Evolutionary conservation across 1,140 invertebrate genomes (phyloP).

Genomic region (Teleogryllus occipitalis): DNA sequence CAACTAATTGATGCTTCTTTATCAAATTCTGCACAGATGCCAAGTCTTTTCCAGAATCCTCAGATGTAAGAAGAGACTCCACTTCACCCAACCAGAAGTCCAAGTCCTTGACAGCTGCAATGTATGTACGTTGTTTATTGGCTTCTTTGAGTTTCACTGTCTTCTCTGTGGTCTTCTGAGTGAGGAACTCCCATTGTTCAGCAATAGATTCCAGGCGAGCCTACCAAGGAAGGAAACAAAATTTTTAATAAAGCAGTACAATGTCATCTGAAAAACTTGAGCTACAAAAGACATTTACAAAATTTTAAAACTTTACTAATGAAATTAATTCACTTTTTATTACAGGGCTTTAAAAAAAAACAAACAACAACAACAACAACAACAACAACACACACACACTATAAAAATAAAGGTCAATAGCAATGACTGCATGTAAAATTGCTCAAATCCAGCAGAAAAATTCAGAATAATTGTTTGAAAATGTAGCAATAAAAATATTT

Average conservation of each 20-base stretch:
- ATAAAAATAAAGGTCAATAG: no score
- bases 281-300: no score
- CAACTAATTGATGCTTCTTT: slow-evolving; percentile 98
- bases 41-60: slow-evolving; percentile 97
- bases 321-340: no score
- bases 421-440: no score
- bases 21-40: slow-evolving; percentile 98
- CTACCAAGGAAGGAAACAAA: slow-evolving; percentile 25
- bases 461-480: no score
- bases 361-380: no score
- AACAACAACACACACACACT: no score
- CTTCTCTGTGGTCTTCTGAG: slow-evolving; percentile 96
- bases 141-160: slow-evolving; percentile 97
- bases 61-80: slow-evolving; percentile 90
- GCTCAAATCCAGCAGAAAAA: no score
- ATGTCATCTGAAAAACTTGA: not conserved
- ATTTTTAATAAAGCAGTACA: not conserved
- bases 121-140: slow-evolving; percentile 97
- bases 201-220: slow-evolving; percentile 83
- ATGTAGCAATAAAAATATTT: no score
- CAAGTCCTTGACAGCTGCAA: slow-evolving; percentile 98
- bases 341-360: no score
- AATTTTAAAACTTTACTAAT: no score
- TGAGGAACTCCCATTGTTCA: slow-evolving; percentile 97
- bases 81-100: slow-evolving; percentile 99